A percentile compares a stretch with the other conserved stretches of the same genome.
Conservation (phyloP, 1,140 invertebrate genomes). For the Ylistrum balloti region DNA sequence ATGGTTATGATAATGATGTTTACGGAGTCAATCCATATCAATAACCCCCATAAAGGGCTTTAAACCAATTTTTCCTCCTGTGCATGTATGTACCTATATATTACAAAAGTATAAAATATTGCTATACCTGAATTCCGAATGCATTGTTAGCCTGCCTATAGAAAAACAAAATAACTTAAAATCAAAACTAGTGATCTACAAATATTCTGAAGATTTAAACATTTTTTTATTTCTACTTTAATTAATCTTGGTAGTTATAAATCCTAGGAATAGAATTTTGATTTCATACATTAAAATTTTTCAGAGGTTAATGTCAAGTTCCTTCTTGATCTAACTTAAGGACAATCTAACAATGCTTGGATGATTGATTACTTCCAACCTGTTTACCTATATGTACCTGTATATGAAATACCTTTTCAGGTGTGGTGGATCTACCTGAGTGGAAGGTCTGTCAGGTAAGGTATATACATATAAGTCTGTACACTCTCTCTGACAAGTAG, state of each 20-base stretch:
- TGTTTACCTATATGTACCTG: slow-evolving; percentile 15
- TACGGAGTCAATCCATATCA: background rate
- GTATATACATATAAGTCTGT: background rate
- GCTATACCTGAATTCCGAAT: background rate
- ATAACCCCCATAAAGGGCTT: background rate
- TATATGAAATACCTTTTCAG: background rate
- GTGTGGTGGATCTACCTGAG: slow-evolving; percentile 37
- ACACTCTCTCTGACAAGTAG: background rate
- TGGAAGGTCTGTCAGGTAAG: background rate
- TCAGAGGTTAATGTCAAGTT: too few species aligned
- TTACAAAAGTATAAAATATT: background rate
- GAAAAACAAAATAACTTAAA: background rate
- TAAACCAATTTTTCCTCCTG: background rate
- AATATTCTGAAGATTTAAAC: background rate
- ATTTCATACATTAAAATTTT: background rate
- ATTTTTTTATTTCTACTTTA: too few species aligned
- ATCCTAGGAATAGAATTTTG: too few species aligned
- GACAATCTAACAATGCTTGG: background rate
- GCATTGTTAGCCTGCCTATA: background rate
- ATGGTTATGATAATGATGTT: background rate
- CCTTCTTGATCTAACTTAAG: background rate
- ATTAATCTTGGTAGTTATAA: too few species aligned
- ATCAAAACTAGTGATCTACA: background rate
- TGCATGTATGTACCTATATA: background rate
- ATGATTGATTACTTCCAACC: background rate